Conservation (phyloP, 2,113 vertebrate species). For the Catagonus wagneri region DNA sequence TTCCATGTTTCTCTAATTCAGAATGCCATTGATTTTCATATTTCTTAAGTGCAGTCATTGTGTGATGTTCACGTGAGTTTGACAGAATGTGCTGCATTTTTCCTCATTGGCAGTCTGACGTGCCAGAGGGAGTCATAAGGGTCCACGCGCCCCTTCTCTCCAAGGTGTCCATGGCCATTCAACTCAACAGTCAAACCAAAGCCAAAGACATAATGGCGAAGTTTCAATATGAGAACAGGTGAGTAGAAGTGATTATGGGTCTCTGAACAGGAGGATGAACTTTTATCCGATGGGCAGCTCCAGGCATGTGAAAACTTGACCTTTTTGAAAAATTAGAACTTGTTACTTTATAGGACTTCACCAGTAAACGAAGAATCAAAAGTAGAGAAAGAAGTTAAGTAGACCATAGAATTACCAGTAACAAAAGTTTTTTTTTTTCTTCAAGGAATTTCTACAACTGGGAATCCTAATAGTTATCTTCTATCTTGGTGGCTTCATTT, state of each 20-base stretch:
- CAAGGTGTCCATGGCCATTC: conserved; percentile 98
- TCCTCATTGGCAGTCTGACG: conserved; percentile 88
- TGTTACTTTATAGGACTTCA: not conserved
- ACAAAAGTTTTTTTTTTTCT: not conserved
- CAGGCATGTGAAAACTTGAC: not conserved
- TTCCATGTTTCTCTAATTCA: not conserved
- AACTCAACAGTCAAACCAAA: conserved; percentile 92
- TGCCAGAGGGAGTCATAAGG: conserved; percentile 95
- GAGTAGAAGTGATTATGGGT: conserved; percentile 47
- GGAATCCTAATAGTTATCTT: not conserved
- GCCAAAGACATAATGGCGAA: conserved; percentile 94
- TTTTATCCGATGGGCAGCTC: not conserved
- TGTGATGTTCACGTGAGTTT: conserved; percentile 14
- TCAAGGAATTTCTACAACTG: not conserved
- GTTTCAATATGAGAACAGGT: conserved; percentile 94
- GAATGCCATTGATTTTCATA: not conserved
- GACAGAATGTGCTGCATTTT: conserved; percentile 74
- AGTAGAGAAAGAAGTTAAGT: not conserved
- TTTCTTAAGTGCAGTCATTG: not conserved
- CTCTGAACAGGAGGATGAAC: no score
- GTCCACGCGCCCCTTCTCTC: conserved; percentile 96
- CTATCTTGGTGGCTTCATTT: not conserved
- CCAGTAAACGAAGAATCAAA: not conserved
- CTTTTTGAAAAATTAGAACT: not conserved
- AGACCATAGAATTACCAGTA: not conserved